Base-by-base conservation (phyloP, 2,113 vertebrate genomes). In the Piaya cayana region DNA sequence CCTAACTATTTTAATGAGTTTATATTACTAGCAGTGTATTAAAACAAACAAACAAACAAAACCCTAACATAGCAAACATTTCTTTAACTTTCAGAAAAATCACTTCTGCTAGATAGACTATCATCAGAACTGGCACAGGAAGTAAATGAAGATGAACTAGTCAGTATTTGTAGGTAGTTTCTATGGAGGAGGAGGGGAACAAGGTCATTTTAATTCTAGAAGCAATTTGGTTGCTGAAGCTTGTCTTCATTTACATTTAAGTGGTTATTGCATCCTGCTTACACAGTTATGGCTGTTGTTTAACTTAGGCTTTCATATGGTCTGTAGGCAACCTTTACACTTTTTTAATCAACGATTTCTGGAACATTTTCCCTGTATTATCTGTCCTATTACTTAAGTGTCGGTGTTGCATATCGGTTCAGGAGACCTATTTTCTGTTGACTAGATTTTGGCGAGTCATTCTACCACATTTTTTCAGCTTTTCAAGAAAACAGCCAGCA, bases 181-280 rank as follows among this genome's bases (percentile, higher is more conserved):
- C 79, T 81, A 8, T 36, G 29, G 72, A 70, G 14, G 6, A 90
- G 71, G 79, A 86, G 64, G 12, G 47, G 32, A 94, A 36, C 3
- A 29, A 80, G 56, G 71, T 82, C n/a, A 69, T 86, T 95, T 86
- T 83, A 92, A 96, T 83, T 93, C 76, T 77, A 63, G 71, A 83
- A 88, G 71, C 36, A 92, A 92, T 95, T 88, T 92, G 71, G 29
- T 47, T 83, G 69, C 86, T 93, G 76, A 81, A 83, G 71, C 72
- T 81, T 78, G 59, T 83, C 64, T 88, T 53, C 56, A 78, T 95
- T 91, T 90, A 62, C 82, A 76, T 94, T 83, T 74, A 88, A 93
- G 92, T 70, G 80, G 63, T 64, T 88, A 90, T 74, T 88, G 50
- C 71, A 77, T 74, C 37, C 29, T 82, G 29, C 60, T 74, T 74